Base-by-base conservation (phyloP, 2,888 invertebrate species). In the Athripsodes cinereus region DNA sequence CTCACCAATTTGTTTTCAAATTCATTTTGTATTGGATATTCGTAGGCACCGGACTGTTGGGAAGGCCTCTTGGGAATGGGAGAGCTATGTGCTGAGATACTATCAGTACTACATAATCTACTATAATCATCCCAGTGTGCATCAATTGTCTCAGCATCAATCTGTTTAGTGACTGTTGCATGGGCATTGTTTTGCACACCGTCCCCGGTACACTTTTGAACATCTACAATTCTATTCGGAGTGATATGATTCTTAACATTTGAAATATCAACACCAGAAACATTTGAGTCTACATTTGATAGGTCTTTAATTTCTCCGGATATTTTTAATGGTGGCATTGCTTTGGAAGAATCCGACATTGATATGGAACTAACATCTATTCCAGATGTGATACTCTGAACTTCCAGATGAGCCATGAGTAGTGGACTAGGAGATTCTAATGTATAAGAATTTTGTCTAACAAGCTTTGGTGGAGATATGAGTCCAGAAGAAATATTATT, bases 371-470 rank as follows among this genome's bases (percentile, higher is more conserved):
- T 72, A 64, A 79, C 70, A 52, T 78, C 78, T 21, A 79, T 69
- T 19, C 80, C 79, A 13, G 74, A 76, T 52, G 68, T 75, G 13
- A 74, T 59, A 1, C 78, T 75, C 62, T 76, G 78, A 62, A 78
- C 75, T 69, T 83, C 78, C 50, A 86, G 72, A 66, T 84, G 83
- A 10, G 85, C 85, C 21, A 87, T 68, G 8, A 92, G 77, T 62
- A 85, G 83, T 1, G 89, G 88, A 67, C 92, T 90, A 0, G 92
- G 92, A 20, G 81, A 76, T 0, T 90, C 84, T 50, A 92, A 71
- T 1, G 88, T 87, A 67, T 92, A 92, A 0, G 92, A 92, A 61
- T 87, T 84, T 67, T 88, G 88, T 53, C 91, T 78, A 11, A 85
- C 76, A 56, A 88, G 70, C 64, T 74, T 72, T 3, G 77, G 72